Conservation (phyloP, 2,113 vertebrate genomes). For the Sinocyclocheilus rhinocerous region DNA sequence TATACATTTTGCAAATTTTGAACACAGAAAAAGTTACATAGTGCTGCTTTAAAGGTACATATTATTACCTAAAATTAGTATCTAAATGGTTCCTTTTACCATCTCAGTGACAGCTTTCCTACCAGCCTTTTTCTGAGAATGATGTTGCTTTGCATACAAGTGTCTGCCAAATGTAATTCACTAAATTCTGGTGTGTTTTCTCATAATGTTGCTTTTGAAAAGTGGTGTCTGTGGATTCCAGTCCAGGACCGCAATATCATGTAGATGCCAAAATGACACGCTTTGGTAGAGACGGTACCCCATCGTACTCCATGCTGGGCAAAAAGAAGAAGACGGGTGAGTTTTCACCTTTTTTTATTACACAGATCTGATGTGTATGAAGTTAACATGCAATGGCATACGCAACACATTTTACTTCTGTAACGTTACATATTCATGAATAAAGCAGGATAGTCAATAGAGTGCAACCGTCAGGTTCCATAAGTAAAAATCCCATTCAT, state of each 20-base stretch:
- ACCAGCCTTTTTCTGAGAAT: not conserved
- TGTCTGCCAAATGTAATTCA: not conserved
- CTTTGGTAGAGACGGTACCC: slow-evolving; percentile 80
- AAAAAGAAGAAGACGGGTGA: slow-evolving; percentile 66
- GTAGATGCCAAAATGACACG: slow-evolving; percentile 82
- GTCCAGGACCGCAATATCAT: slow-evolving; percentile 85
- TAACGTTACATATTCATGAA: not conserved
- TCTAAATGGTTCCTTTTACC: no score
- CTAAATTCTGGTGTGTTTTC: not conserved
- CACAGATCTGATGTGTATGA: not conserved
- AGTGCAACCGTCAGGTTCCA: not conserved
- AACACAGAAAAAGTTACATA: no score
- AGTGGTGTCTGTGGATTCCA: slow-evolving; percentile 79
- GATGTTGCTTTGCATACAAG: not conserved
- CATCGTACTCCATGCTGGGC: slow-evolving; percentile 84
- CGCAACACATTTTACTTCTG: not conserved
- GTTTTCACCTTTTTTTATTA: slow-evolving; percentile 21
- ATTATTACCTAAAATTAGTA: not conserved
- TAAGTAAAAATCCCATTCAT: not conserved
- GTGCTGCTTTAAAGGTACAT: not conserved
- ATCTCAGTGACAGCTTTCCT: not conserved
- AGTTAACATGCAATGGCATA: not conserved
- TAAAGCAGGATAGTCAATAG: not conserved
- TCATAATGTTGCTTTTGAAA: slow-evolving; percentile 6
- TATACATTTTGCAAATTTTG: no score